Evolutionary conservation across 2,888 invertebrate genomes (phyloP), one percentile per base, ranked within the genome.

Genomic region (Celastrina argiolus): DNA sequence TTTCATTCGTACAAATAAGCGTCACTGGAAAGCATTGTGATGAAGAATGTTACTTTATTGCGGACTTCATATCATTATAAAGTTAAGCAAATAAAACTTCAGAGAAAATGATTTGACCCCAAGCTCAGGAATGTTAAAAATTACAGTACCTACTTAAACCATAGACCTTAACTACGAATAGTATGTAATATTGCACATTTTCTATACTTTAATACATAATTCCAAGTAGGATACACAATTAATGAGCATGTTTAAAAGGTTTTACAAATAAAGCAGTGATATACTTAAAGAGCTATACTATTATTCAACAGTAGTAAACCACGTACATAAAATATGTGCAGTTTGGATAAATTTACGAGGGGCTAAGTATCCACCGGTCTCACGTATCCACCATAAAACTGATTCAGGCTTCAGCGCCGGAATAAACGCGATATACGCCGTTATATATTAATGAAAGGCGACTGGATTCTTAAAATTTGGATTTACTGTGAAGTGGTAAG

Each of bases 371-470:
- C 72, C 73, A 74, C 73, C 75, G 76, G 82, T 76, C 81, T 79
- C 89, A 89, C 89, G 89, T 89, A 77, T 73, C 72, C 66, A 73
- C 83, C 80, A 85, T 89, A 89, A 89, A 89, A 83, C 82, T 83
- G 86, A 83, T 83, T 85, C 81, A 78, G 74, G 76, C 77, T 80
- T 76, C 73, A 78, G 74, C 75, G 72, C 72, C 73, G 72, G 73
- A 74, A 75, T 76, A 76, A 76, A 75, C 72, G 73, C 75, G 72
- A 75, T 73, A 76, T 72, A 72, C 72, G 68, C 59, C 71, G 76
- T 74, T 75, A 69, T 73, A 71, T 70, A 74, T 73, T 72, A 74
- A 22, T 67, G 67, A 68, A 67, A 71, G 41, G 68, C 34, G 61
- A 61, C 61, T 59, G 59, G 34, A 36, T 61, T 61, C 63, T 41